Percentiles rank a stretch among this genome's conserved stretches.
Evolutionary conservation across 2,797 vertebrate species (phyloP).

Genomic region (Psittacula derbiana): DNA sequence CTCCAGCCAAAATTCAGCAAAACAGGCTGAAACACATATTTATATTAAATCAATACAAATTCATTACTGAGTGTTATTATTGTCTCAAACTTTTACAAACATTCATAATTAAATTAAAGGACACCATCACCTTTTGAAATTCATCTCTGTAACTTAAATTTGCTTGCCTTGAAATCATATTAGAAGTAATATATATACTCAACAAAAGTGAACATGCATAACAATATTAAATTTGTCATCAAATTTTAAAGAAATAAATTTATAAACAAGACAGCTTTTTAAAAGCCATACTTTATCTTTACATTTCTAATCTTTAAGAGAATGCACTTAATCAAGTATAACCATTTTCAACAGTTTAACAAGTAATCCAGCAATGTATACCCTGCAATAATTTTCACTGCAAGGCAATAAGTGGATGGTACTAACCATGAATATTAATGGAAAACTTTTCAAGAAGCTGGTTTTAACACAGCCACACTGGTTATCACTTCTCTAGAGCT

Average conservation of each 20-base stretch:
- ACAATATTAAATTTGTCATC: not conserved
- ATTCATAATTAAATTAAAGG: not conserved
- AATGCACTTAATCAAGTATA: conserved; percentile 41
- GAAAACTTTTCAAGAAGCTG: not conserved
- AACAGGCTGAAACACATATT: conserved; percentile 76
- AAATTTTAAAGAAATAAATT: conserved; percentile 47
- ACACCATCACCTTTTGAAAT: not conserved
- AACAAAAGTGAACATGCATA: conserved; percentile 25
- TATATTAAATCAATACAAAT: conserved; percentile 14
- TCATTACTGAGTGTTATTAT: not conserved
- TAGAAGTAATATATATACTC: conserved; percentile 25
- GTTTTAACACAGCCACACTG: not conserved
- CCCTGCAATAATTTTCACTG: conserved; percentile 36
- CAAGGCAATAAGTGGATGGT: conserved; percentile 5
- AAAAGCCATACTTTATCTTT: not conserved
- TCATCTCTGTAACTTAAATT: conserved; percentile 6
- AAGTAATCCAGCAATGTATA: conserved; percentile 22
- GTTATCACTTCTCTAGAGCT: not conserved
- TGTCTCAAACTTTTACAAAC: conserved; percentile 13
- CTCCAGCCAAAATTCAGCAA: conserved; percentile 89
- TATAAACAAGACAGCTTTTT: conserved; percentile 48
- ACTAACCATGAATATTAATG: not conserved
- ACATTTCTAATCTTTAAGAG: not conserved
- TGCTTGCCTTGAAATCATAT: not conserved
- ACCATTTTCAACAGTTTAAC: conserved; percentile 45